These are phyloP conservation scores for Cosmopolites sordidus DNA, from an alignment of 2,888 invertebrate species.

Conservation along the genomic window DNA sequence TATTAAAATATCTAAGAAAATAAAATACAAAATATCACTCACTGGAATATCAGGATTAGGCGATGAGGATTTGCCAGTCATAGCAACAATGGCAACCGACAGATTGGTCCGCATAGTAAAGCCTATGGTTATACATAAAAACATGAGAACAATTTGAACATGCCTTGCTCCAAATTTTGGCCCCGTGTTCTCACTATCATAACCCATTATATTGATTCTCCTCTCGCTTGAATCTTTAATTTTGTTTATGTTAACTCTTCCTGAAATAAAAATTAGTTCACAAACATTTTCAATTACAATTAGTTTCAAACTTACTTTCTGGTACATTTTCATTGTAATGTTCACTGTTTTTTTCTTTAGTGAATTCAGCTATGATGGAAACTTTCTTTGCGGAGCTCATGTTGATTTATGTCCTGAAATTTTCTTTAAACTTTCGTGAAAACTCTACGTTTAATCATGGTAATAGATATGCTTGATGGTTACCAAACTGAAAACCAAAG, in stretches of 20 bases:
- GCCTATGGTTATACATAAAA: conserved; percentile 56
- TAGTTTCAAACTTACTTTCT: too few species aligned
- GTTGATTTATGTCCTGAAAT: too few species aligned
- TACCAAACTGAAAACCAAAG: too few species aligned
- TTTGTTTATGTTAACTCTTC: not conserved
- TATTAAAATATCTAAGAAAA: not conserved
- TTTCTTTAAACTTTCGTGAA: too few species aligned
- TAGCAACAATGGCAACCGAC: conserved; percentile 67
- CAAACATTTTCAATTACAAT: too few species aligned
- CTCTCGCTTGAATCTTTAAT: conserved; percentile 1
- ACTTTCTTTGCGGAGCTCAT: not conserved
- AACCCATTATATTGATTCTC: conserved; percentile 14
- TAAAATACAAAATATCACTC: conserved; percentile 1
- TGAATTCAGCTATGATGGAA: conserved; percentile 2
- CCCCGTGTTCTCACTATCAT: conserved; percentile 13
- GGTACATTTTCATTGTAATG: too few species aligned
- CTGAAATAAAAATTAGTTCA: conserved; percentile 2
- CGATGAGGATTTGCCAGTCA: conserved; percentile 55
- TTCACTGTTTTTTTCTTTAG: too few species aligned
- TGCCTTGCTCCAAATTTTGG: conserved; percentile 56
- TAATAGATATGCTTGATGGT: too few species aligned
- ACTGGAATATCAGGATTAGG: conserved; percentile 19
- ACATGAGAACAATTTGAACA: conserved; percentile 56
- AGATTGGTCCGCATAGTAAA: conserved; percentile 62
- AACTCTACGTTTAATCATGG: too few species aligned